Base-by-base conservation (phyloP, 2,888 invertebrate genomes). In the Cremastinae sp. region DNA sequence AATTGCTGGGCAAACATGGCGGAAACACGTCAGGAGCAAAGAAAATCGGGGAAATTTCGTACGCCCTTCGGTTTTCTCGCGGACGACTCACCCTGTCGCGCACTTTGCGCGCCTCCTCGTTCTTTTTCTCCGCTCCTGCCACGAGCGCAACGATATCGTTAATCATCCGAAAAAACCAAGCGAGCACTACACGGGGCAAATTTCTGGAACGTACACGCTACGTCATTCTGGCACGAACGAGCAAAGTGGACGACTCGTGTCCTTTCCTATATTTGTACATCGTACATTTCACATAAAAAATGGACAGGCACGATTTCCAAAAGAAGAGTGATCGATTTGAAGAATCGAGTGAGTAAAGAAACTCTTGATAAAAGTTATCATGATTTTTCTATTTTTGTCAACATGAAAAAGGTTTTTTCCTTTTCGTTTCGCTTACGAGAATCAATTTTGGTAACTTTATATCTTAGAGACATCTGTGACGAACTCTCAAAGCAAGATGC, bases 21-120 rank as follows among this genome's bases (percentile, higher is more conserved):
- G 87, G 87, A 87, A 87, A 87, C 81, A 86, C 76, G 87, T 87
- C 87, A 87, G 83, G 79, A 80, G 79, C 85, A 85, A 84, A 81
- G 79, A 81, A 81, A 84, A 82, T 83, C 79, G 53, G 56, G 37
- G 61, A 55, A 41, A 39, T 37, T 74, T 49, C 47, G 41, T 35
- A 2, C 37, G 47, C 53, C 43, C 22, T 10, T 3, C 22, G 58
- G 51, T 53, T 51, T 68, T 56, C 56, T 28, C 55, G 35, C n/a
- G 41, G 5, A 5, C 41, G 35, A n/a, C 20, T 14, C 65, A 41
- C 56, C 47, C 37, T 37, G 12, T 28, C 28, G 9, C 47, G 35
- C 20, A 53, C 58, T 61, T 2, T 66, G 55, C 53, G 56, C 41
- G 59, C 20, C 53, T 53, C 43, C 62, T 41, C 69, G 20, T 41